phyloP scores from a whole-genome alignment of 2,888 invertebrate species.

The Eretmocerus hayati region DNA sequence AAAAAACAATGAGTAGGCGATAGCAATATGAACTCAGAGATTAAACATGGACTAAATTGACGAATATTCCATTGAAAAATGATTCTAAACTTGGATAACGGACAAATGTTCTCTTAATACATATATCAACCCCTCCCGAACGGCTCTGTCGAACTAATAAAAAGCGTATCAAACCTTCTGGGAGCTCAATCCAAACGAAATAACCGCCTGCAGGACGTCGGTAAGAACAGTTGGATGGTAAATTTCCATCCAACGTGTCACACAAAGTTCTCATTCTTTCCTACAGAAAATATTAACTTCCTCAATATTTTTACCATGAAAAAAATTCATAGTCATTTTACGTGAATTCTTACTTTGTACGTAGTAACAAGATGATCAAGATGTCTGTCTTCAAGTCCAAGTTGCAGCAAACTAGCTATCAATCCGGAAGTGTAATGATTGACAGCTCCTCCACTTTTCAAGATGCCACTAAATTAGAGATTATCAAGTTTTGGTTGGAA shows the following conservation, averaged over 20 bases:
- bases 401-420: constrained; percentile 51
- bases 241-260: constrained; percentile 41
- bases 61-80: no score
- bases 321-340: background rate
- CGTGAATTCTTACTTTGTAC: constrained; percentile 37
- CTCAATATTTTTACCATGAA: background rate
- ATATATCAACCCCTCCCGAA: no score
- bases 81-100: no score
- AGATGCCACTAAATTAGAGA: constrained; percentile 48
- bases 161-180: no score
- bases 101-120: no score
- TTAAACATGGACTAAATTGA: no score
- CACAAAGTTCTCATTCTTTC: constrained; percentile 47
- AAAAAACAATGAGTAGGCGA: no score
- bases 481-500: no score
- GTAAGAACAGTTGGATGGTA: constrained; percentile 47
- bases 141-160: no score
- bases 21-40: no score
- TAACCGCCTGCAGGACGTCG: constrained; percentile 52
- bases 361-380: constrained; percentile 42
- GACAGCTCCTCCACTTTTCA: constrained; percentile 55
- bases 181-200: constrained; percentile 56
- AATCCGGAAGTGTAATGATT: constrained; percentile 55
- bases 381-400: constrained; percentile 49
- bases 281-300: constrained; percentile 26